These are phyloP conservation scores for Holothuria leucospilota DNA, from an alignment of 53 echinoderm and acorn worm species.

Conservation along the genomic window DNA sequence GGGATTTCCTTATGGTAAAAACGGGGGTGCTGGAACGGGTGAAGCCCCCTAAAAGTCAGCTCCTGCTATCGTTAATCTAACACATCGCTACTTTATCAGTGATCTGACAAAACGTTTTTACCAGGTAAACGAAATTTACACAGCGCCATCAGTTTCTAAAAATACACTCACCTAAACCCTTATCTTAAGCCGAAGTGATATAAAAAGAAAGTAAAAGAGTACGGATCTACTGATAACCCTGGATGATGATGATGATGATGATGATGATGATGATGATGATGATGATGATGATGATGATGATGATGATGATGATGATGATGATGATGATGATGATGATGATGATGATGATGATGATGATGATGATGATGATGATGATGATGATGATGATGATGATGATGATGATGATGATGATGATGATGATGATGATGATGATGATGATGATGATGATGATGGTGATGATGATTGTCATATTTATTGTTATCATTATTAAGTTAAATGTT, in stretches of 20 bases:
- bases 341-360: conserved; percentile 31
- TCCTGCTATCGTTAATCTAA: too few relatives aligned
- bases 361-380: conserved; percentile 11
- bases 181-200: too few relatives aligned
- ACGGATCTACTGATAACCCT: too few relatives aligned
- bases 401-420: conserved; percentile 28
- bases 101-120: too few relatives aligned
- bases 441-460: background rate
- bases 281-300: background rate
- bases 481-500: background rate
- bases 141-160: too few relatives aligned
- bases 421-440: background rate
- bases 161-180: too few relatives aligned
- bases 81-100: too few relatives aligned
- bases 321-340: background rate
- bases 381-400: conserved; percentile 44
- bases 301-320: background rate
- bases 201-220: too few relatives aligned
- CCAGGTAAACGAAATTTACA: too few relatives aligned
- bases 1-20: too few relatives aligned
- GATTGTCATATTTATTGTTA: background rate
- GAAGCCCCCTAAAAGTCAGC: too few relatives aligned
- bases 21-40: too few relatives aligned
- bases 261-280: background rate
- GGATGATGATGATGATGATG: background rate